Percentiles rank a stretch among this genome's conserved stretches.
These are phyloP conservation scores for Octomys mimax DNA, from an alignment of 2,797 vertebrate genomes.

Conservation along the genomic window DNA sequence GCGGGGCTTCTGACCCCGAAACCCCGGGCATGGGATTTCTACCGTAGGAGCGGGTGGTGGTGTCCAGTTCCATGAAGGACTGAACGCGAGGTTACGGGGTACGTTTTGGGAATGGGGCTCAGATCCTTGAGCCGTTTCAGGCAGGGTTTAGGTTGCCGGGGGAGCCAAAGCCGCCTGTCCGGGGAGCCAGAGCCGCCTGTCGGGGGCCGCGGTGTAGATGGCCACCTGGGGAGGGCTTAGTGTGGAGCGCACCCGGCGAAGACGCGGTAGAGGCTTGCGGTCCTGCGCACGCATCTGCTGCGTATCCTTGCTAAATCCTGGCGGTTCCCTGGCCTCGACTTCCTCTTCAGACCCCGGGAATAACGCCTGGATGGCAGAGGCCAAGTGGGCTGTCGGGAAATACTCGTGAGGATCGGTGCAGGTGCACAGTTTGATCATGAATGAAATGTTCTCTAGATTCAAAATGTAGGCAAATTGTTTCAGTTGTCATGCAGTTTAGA, in stretches of 20 bases:
- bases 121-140: background rate
- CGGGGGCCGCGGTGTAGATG: background rate
- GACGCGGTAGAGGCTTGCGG: background rate
- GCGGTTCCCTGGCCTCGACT: background rate
- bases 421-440: background rate
- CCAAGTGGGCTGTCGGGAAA: conserved; percentile 31
- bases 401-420: conserved; percentile 27
- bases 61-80: background rate
- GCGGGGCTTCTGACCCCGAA: background rate
- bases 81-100: background rate
- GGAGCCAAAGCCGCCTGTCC: background rate
- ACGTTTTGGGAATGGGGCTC: background rate
- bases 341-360: background rate
- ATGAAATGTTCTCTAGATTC: conserved; percentile 3
- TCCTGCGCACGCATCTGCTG: background rate
- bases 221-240: background rate
- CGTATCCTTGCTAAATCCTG: background rate
- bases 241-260: background rate
- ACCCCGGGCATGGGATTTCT: background rate
- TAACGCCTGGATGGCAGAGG: background rate
- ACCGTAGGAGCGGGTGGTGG: background rate
- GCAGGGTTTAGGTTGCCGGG: background rate
- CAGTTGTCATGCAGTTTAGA: conserved; percentile 3
- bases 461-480: background rate
- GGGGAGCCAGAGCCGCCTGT: background rate